These are phyloP conservation scores for Platorchestia sp. DNA, from an alignment of 1,140 invertebrate genomes.

Conservation along the genomic window DNA sequence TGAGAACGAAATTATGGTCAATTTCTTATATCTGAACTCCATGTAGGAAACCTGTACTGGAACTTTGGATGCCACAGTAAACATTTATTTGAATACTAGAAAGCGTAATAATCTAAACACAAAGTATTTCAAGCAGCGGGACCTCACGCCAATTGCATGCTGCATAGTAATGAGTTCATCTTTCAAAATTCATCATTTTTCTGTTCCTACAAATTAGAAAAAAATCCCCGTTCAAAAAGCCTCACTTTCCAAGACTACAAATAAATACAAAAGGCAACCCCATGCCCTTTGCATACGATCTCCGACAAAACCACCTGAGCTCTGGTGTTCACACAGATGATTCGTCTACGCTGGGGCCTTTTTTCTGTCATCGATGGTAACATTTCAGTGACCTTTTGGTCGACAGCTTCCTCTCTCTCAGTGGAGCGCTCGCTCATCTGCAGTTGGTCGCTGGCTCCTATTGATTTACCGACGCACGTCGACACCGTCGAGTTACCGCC, in stretches of 20 bases:
- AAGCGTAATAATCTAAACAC: neutral
- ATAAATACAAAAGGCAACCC: slow-evolving; percentile 42
- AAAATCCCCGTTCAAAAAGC: neutral
- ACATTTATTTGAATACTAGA: neutral
- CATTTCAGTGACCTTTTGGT: slow-evolving; percentile 53
- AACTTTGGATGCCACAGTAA: neutral
- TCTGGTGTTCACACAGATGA: slow-evolving; percentile 40
- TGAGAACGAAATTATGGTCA: neutral
- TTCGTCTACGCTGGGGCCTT: slow-evolving; percentile 45
- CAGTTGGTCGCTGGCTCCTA: slow-evolving; percentile 30
- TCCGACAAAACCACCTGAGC: slow-evolving; percentile 51
- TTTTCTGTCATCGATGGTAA: slow-evolving; percentile 42
- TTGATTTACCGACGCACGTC: slow-evolving; percentile 45
- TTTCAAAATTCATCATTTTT: neutral
- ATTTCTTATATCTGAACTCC: neutral
- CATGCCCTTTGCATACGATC: slow-evolving; percentile 41
- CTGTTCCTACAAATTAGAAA: neutral
- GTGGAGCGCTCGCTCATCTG: slow-evolving; percentile 28
- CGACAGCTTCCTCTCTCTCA: slow-evolving; percentile 31
- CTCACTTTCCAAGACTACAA: neutral
- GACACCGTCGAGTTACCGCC: slow-evolving; percentile 52
- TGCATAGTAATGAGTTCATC: neutral
- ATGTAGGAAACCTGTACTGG: neutral
- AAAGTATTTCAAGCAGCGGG: neutral
- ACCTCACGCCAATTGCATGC: neutral